Evolutionary conservation across 92 coral and sea anemone species (phyloP), one percentile per base, ranked within the genome.

Genomic region (Meandrina meandrites): DNA sequence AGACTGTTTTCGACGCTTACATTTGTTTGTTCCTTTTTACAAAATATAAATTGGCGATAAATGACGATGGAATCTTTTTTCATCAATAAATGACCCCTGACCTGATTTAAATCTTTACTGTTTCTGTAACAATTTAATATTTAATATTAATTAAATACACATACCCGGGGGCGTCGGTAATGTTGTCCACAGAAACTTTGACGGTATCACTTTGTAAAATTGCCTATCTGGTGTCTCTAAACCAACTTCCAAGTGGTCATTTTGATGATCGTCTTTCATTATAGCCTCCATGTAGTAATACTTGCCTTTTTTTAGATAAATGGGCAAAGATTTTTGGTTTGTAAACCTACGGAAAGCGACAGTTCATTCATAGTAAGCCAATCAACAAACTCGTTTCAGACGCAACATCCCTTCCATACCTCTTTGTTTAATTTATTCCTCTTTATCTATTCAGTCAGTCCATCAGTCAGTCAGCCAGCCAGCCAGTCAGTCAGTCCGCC

Each of bases 221-320:
- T 76, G 80, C 14, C 91, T 91, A 37, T 91, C 94, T 22, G 98
- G 98, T 56, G 94, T 87, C 62, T 91, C 66, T 24, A 94, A 77
- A 5, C 90, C 98, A 32, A 84, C 98, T 8, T 91, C 88, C 14
- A 94, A 53, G 67, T 87, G 89, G 45, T 94, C 98, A 13, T 80
- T 32, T 48, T 91, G 93, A 82, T 92, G 92, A 12, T 87, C 89
- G 30, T 92, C 98, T 64, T 94, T 94, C 91, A 93, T 92, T 51
- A 91, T 71, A 14, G 98, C 84, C 37, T 94, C 98, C 54, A 94
- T 81, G 82, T 89, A 94, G 62, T 94, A 94, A 79, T 90, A 91
- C 12, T 87, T 42, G 18, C 91, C 94, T 36, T 93, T 81, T 34
- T 64, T 21, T 27, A 94, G 87, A 50, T 70, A 78, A 34, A 94